phyloP scores from a whole-genome alignment of 2,888 invertebrate genomes.

The Stratiomys singularior region DNA sequence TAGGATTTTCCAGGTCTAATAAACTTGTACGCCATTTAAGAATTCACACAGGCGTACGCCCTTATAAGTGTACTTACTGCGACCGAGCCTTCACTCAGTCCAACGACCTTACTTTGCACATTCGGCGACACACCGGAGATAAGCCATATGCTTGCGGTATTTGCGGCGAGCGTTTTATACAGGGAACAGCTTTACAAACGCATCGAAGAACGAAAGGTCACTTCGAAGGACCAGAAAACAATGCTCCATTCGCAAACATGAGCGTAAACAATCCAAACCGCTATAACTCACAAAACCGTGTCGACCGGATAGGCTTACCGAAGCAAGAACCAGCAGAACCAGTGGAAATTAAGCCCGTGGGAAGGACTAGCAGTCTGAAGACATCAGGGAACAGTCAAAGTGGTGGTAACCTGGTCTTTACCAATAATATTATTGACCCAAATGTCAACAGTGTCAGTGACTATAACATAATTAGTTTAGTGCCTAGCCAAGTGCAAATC shows the following conservation, averaged over 20 bases:
- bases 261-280: slow-evolving; percentile 50
- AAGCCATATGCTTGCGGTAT: slow-evolving; percentile 74
- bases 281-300: slow-evolving; percentile 46
- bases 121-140: slow-evolving; percentile 76
- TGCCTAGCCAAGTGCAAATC: slow-evolving; percentile 17
- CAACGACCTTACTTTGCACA: slow-evolving; percentile 76
- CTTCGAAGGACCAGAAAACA: slow-evolving; percentile 57
- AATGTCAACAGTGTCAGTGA: background rate
- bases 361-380: slow-evolving; percentile 15
- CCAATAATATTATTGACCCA: background rate
- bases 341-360: slow-evolving; percentile 48
- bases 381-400: background rate
- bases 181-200: slow-evolving; percentile 72
- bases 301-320: slow-evolving; percentile 46
- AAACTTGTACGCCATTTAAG: slow-evolving; percentile 73
- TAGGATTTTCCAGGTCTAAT: slow-evolving; percentile 71
- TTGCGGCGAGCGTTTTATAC: slow-evolving; percentile 76
- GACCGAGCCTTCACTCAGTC: slow-evolving; percentile 73
- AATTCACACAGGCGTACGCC: slow-evolving; percentile 68
- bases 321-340: slow-evolving; percentile 17
- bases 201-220: slow-evolving; percentile 73
- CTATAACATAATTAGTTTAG: slow-evolving; percentile 16
- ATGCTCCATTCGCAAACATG: slow-evolving; percentile 49
- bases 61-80: slow-evolving; percentile 70
- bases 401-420: background rate